These are phyloP conservation scores for Nomada flava DNA, from an alignment of 2,888 invertebrate species.

Conservation along the genomic window DNA sequence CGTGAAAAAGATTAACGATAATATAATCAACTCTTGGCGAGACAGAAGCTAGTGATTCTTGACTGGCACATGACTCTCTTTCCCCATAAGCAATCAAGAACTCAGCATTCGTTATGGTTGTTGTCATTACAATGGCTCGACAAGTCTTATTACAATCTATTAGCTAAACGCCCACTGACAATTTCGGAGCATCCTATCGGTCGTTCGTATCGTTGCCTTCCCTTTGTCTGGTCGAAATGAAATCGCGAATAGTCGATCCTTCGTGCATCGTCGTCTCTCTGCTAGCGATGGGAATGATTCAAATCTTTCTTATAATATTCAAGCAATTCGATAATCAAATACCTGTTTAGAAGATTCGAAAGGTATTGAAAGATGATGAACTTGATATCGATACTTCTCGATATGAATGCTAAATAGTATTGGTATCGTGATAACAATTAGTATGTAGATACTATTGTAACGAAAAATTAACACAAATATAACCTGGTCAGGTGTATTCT, in stretches of 20 bases:
- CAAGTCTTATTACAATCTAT: constrained; percentile 77
- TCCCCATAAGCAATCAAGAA: constrained; percentile 52
- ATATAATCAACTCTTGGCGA: constrained; percentile 6
- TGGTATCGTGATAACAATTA: no score
- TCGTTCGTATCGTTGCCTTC: constrained; percentile 41
- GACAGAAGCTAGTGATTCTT: constrained; percentile 25
- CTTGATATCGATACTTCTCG: no score
- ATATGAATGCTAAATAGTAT: no score
- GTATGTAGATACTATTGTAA: no score
- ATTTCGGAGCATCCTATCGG: constrained; percentile 73
- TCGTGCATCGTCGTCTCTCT: no score
- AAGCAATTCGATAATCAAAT: no score
- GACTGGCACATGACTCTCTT: constrained; percentile 5
- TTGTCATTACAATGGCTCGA: constrained; percentile 66
- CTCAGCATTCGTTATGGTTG: constrained; percentile 58
- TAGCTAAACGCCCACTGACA: constrained; percentile 77
- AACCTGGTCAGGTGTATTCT: no score
- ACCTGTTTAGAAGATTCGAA: no score
- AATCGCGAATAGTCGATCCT: constrained; percentile 29
- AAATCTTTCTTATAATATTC: no score
- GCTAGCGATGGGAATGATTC: no score
- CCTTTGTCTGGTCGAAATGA: constrained; percentile 14
- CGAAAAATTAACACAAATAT: no score
- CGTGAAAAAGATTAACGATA: constrained; percentile 14
- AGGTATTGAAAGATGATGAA: no score